Evolutionary conservation across 1,140 invertebrate species (phyloP), one percentile per base, ranked within the genome.

Genomic region (Drosophila gunungcola): DNA sequence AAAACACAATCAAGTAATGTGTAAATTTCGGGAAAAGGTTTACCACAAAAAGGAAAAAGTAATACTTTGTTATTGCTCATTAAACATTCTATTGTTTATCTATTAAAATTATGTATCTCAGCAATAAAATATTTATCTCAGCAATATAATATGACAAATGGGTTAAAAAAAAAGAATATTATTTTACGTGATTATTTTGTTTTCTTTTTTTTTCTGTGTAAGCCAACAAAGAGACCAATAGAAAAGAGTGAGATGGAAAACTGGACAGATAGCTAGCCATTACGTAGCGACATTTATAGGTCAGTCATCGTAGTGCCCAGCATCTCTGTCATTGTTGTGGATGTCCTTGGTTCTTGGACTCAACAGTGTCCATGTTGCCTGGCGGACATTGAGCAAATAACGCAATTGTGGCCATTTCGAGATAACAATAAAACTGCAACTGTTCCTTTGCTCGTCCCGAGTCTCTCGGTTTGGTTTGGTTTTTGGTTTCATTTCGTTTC

Each of bases 371-470:
- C 45, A 21, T 34, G 42, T 49, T 57, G 36, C 56, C 43, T 38
- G 51, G 58, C 74, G 75, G 67, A 73, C 83, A 76, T 78, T 88
- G 65, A 69, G 70, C 79, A 86, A 89, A 86, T 80, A 86, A 80
- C 84, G 76, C 65, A 79, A 83, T 89, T 89, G 72, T 88, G 83
- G 79, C 80, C 79, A 86, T 88, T 88, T 83, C 55, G 27, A 86
- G 83, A 88, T 86, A 82, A 88, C 83, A 88, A 86, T 86, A 88
- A 86, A 86, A 86, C 64, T 82, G 83, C 78, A 88, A 65, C 74
- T 69, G 46, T 62, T 83, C 39, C 62, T 38, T 16, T n/a, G 21
- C 51, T 46, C 29, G 29, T 36, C 12, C 38, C 51, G 64, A 29
- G 64, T 27, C 36, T 16, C 29, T 69, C 21, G 64, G 58, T 43